Conservation (phyloP, 2,888 invertebrate genomes). For the Spisula subtruncata region DNA sequence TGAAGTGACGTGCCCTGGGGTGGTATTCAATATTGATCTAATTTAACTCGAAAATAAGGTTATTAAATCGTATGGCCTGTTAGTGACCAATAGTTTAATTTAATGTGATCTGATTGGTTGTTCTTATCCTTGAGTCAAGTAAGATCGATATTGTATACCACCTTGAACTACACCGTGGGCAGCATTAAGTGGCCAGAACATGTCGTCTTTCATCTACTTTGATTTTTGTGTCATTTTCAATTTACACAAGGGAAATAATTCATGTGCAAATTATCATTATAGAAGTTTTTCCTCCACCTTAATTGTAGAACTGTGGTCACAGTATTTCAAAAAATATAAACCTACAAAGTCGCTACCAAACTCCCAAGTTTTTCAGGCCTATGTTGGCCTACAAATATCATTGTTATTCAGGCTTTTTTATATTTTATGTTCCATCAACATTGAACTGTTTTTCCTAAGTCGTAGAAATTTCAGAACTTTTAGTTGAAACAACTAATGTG, state of each 20-base stretch:
- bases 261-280: neutral
- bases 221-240: too few relatives aligned
- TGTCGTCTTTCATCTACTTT: slow-evolving; percentile 25
- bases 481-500: neutral
- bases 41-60: too few relatives aligned
- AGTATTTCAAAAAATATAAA: neutral
- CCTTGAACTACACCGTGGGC: slow-evolving; percentile 2
- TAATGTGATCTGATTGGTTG: too few relatives aligned
- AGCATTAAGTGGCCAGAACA: neutral
- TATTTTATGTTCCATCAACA: slow-evolving; percentile 21
- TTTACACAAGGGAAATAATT: too few relatives aligned
- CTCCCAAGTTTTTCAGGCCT: neutral
- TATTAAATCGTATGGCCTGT: too few relatives aligned
- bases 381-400: slow-evolving; percentile 16
- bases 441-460: neutral
- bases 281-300: too few relatives aligned
- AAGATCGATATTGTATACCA: too few relatives aligned
- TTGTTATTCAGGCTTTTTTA: neutral
- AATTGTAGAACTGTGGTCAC: too few relatives aligned
- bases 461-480: neutral
- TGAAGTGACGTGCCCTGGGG: neutral
- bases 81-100: too few relatives aligned
- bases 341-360: neutral
- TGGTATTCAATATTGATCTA: too few relatives aligned
- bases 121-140: too few relatives aligned